Conservation (phyloP, 2,888 invertebrate species). For the Chloroclystis v-ata region DNA sequence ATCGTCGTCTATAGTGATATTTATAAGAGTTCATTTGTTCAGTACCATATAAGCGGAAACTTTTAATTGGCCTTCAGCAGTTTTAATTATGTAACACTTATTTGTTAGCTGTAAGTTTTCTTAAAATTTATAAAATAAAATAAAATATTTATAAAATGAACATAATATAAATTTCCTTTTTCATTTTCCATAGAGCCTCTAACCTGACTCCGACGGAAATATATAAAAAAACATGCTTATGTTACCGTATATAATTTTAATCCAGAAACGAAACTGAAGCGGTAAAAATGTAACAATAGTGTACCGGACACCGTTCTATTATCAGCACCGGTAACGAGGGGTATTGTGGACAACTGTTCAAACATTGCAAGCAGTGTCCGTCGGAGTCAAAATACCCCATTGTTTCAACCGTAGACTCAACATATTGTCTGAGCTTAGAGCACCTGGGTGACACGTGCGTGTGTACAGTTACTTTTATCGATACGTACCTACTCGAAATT, state of each 20-base stretch:
- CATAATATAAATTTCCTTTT: too few species aligned
- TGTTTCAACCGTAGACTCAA: conserved; percentile 61
- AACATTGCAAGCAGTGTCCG: conserved; percentile 42
- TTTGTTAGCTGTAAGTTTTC: too few species aligned
- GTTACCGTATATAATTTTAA: not conserved
- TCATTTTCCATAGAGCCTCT: too few species aligned
- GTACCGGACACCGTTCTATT: conserved; percentile 18
- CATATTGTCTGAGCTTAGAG: conserved; percentile 33
- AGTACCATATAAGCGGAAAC: too few species aligned
- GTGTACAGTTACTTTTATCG: conserved; percentile 20
- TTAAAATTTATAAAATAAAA: not conserved
- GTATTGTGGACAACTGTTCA: conserved; percentile 63
- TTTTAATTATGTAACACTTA: too few species aligned
- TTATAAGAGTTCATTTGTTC: too few species aligned
- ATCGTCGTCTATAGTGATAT: too few species aligned
- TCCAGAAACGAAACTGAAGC: not conserved
- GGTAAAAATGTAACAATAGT: conserved; percentile 11
- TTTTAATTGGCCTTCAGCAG: too few species aligned
- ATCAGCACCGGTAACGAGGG: conserved; percentile 28
- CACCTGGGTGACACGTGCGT: conserved; percentile 59
- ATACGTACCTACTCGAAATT: conserved; percentile 3
- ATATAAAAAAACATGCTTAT: too few species aligned
- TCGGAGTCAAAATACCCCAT: conserved; percentile 64
- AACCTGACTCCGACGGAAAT: too few species aligned
- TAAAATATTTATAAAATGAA: too few species aligned